A percentile compares a stretch with the other conserved stretches of the same genome.
Evolutionary conservation across 2,797 vertebrate species (phyloP).

Genomic region (Cyprinodon diabolis): DNA sequence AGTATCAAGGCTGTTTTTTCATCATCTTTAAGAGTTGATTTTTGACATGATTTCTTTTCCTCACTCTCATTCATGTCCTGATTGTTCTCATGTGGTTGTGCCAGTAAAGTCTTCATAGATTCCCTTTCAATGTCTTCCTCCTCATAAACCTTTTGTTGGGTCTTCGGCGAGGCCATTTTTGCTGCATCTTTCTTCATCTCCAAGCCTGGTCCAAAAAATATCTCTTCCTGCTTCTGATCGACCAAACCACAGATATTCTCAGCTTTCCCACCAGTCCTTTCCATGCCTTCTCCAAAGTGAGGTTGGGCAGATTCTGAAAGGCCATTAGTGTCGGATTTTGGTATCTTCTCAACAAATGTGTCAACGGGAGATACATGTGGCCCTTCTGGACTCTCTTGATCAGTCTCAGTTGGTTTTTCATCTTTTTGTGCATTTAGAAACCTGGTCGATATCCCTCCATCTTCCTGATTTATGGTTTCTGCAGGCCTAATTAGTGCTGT

Average conservation of each 20-base stretch:
- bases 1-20: slow-evolving; percentile 76
- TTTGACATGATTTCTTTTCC: slow-evolving; percentile 47
- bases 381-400: background rate
- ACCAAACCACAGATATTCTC: slow-evolving; percentile 6
- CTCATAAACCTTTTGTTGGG: slow-evolving; percentile 37
- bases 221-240: slow-evolving; percentile 13
- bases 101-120: slow-evolving; percentile 16
- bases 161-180: slow-evolving; percentile 6
- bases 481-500: slow-evolving; percentile 6
- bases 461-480: slow-evolving; percentile 31
- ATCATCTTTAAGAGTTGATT: slow-evolving; percentile 50
- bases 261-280: slow-evolving; percentile 16
- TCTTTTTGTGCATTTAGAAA: slow-evolving; percentile 31
- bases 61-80: slow-evolving; percentile 34
- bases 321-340: slow-evolving; percentile 15
- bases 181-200: slow-evolving; percentile 22
- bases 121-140: slow-evolving; percentile 20
- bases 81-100: slow-evolving; percentile 26
- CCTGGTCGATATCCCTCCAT: slow-evolving; percentile 20
- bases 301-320: background rate
- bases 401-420: slow-evolving; percentile 5
- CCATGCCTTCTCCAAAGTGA: background rate
- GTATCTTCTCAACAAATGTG: slow-evolving; percentile 8
- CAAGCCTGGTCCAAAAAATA: background rate
- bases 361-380: slow-evolving; percentile 1